Base-by-base conservation (phyloP, 1,140 invertebrate species). In the Homarus americanus region DNA sequence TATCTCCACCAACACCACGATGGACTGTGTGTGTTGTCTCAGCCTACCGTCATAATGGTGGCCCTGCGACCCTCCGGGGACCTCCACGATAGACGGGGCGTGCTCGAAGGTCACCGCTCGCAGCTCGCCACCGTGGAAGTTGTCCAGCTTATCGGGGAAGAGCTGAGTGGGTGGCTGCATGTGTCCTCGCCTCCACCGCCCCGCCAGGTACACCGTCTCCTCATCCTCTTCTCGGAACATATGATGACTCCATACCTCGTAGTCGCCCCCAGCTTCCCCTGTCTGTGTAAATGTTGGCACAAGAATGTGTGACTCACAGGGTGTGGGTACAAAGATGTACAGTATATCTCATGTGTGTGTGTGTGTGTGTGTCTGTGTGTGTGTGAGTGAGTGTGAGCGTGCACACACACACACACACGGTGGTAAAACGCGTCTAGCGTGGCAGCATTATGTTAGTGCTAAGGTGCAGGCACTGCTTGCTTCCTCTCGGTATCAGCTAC, bases 51-150 rank as follows among this genome's bases (percentile, higher is more conserved):
- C 88, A n/a, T 90, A 90, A 28, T 82, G 66, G 73, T 83, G 80
- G 0, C 72, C 82, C 32, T 5, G 80, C 15, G 40, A 38, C 36
- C 24, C n/a, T 0, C 36, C 69, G 3, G 83, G 34, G 20, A 84
- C 36, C n/a, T 87, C 38, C 41, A 86, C 44, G 75, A 90, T 88
- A 69, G 91, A 91, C 49, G 93, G 93, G 38, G 80, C 75, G 66
- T 91, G 92, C 58, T 92, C 90, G 53, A 91, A 91, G 36, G 86
- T 91, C 10, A 91, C 92, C 32, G 86, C 86, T 17, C 78, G 53
- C 69, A 92, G 73, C n/a, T 73, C 32, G 44, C 53, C 69, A 80
- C 91, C 86, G 53, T 82, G 82, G 82, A 92, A 92, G 72, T 92
- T 12, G 9, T 36, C 38, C 34, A 90, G 72, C 53, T 90, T 90